Evolutionary conservation across 2,888 invertebrate species (phyloP), one percentile per base, ranked within the genome.

Genomic region (Chrysolina americana): DNA sequence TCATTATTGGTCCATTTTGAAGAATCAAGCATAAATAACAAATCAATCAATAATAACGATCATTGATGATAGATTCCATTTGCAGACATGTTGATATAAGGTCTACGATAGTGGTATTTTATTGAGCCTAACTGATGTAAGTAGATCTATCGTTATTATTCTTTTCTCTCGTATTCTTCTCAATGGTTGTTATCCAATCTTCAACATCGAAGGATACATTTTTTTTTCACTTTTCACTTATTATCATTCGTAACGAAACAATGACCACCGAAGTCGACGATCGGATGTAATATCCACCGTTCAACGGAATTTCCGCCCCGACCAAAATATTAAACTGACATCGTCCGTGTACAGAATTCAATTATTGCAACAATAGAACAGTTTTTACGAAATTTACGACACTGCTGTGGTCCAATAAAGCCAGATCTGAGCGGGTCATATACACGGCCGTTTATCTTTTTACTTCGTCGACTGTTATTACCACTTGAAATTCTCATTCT

Each of bases 361-460:
- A 71, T 72, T 75, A 72, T 70, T 72, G 75, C 71, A 72, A 66
- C 75, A 66, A 68, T 53, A 70, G 66, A 66, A 62, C 44, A 56
- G 71, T 68, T 72, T 72, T 72, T 72, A 75, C 65, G 44, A 70
- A 75, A 75, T 75, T 75, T 75, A 75, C 66, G 75, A 69, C 72
- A 68, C 68, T 66, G 68, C 64, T 56, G 66, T 68, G 72, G 66
- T 72, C 70, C 70, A 75, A 75, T 75, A 72, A 72, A 66, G 70
- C 63, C 63, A 63, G 53, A 69, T 66, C 72, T 63, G 68, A 68
- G 21, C 56, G 19, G 65, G 59, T 70, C 53, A 73, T 72, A 72
- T 72, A 63, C 72, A 56, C 53, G 53, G 69, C 65, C 71, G 75
- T 78, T 78, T 76, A 76, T 78, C 77, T 74, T 78, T 78, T 71